A percentile compares a stretch with the other conserved stretches of the same genome.
Conservation (phyloP, 2,888 invertebrate species). For the Antheraea yamamai region DNA sequence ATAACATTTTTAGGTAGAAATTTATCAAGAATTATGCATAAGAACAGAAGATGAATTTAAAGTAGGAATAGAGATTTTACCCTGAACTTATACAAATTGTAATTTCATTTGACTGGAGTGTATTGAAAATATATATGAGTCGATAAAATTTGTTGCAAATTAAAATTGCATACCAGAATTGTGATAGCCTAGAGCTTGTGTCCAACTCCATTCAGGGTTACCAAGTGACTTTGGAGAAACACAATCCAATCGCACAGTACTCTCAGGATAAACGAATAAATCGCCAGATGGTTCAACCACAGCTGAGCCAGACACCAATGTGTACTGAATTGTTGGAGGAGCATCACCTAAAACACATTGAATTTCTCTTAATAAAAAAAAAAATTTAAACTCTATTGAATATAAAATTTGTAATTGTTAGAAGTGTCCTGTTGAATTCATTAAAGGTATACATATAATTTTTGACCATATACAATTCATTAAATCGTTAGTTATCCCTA, state of each 20-base stretch:
- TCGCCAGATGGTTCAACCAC: slow-evolving; percentile 90
- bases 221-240: slow-evolving; percentile 88
- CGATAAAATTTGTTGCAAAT: neutral
- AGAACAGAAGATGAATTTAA: neutral
- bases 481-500: no score
- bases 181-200: slow-evolving; percentile 89
- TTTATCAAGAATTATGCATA: neutral
- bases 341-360: slow-evolving; percentile 84
- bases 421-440: no score
- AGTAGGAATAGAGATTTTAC: neutral
- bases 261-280: slow-evolving; percentile 90
- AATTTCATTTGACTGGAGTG: neutral
- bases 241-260: slow-evolving; percentile 91
- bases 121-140: neutral
- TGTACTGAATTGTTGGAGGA: slow-evolving; percentile 90
- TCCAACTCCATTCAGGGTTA: slow-evolving; percentile 95
- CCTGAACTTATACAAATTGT: neutral
- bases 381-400: neutral
- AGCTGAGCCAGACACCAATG: slow-evolving; percentile 89
- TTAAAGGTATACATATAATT: no score
- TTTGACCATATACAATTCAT: no score
- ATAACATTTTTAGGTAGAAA: neutral
- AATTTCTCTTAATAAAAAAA: neutral
- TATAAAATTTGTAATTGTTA: neutral
- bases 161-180: slow-evolving; percentile 83